Evolutionary conservation across 2,888 invertebrate genomes (phyloP).

Genomic region (Trissonchulus latispiculum): DNA sequence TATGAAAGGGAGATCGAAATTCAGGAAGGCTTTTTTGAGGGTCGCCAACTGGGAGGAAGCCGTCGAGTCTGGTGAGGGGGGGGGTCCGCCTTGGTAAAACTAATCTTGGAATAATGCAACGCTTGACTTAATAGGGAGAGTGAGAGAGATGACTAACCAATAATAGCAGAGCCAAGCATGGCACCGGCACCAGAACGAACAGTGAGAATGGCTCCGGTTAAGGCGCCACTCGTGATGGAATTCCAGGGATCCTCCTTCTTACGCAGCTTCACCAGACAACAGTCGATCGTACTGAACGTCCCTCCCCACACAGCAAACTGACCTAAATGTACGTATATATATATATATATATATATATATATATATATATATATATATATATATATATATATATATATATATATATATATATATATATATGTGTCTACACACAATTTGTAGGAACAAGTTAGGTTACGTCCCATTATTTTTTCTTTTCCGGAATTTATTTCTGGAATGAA

Average conservation of each 20-base stretch:
- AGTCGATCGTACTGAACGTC: constrained; percentile 93
- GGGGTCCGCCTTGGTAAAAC: no score
- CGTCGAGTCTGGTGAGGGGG: no score
- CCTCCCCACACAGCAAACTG: constrained; percentile 99
- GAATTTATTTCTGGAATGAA: no score
- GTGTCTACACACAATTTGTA: no score
- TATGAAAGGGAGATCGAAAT: no score
- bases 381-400: neutral
- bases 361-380: constrained; percentile 10
- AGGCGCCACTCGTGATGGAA: constrained; percentile 59
- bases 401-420: no score
- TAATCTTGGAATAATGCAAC: no score
- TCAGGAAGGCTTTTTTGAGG: no score
- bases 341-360: neutral
- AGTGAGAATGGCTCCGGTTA: constrained; percentile 89
- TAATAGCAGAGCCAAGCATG: constrained; percentile 77
- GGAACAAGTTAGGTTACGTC: no score
- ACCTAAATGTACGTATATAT: constrained; percentile 46
- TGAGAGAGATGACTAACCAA: constrained; percentile 63
- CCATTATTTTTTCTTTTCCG: no score
- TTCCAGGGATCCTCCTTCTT: constrained; percentile 95
- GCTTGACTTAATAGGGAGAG: no score
- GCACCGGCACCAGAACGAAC: constrained; percentile 62
- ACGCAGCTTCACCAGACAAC: constrained; percentile 73
- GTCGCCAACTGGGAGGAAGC: no score